Evolutionary conservation across 2,888 invertebrate species (phyloP), one percentile per base, ranked within the genome.

Genomic region (Micropterix aruncella): DNA sequence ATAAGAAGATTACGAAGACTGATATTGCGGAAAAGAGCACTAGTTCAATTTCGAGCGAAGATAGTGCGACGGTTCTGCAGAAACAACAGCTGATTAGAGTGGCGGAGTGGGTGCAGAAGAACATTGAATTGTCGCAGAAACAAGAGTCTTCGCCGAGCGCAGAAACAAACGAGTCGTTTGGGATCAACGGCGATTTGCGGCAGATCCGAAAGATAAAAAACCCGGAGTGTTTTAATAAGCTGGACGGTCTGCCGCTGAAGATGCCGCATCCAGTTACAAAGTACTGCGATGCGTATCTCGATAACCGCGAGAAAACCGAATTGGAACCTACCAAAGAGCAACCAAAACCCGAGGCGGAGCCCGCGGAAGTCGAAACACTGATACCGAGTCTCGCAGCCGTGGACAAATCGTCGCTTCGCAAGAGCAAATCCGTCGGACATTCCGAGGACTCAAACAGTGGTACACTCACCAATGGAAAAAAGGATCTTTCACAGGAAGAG

Each of bases 71-170:
- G 2, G 53, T 77, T 50, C 52, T 78, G 45, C 71, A 77, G 44
- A 73, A 77, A 17, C 78, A 78, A 48, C 81, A 82, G 48, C 56
- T 82, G 49, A 75, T 77, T 16, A 67, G 82, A 52, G 84, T 86
- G 9, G 84, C 83, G 1, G 83, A 86, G 53, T 85, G 85, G 85
- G 82, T 86, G 16, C 79, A 82, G 57, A 77, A 75, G 52, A 80
- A 77, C 53, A 59, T 75, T 56, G 71, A 70, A 46, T 62, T 62
- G 43, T 66, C 65, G 36, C 15, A 12, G 3, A 2, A 37, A n/a
- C 69, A 68, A 43, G 67, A 70, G 14, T 69, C 69, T 41, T 63
- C 62, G 9, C 27, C 27, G 12, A 12, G 27, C 27, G 27, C 27
- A 7, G 27, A 27, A 27, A 27, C 7, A 7, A 12, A 5, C 7